Evolutionary conservation across 2,888 invertebrate species (phyloP), one percentile per base, ranked within the genome.

Genomic region (Diachrysia chrysitis): DNA sequence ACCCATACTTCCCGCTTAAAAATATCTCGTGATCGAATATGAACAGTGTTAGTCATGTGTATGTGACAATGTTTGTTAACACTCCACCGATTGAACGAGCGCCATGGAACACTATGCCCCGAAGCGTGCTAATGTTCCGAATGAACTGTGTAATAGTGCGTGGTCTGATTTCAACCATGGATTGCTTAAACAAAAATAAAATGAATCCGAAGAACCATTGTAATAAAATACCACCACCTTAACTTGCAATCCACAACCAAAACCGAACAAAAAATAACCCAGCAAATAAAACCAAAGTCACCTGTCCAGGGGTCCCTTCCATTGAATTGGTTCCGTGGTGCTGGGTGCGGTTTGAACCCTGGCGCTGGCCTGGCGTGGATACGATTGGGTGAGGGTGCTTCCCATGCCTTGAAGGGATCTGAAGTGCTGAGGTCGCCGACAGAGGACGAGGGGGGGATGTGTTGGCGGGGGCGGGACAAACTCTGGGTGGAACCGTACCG

Each of bases 291-390:
- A 92, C 92, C 90, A 84, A 93, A 95, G 87, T 95, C 96, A 95
- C 95, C 95, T 95, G 92, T 90, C 96, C 96, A 96, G 69, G 96
- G 96, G 87, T 96, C 96, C 88, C 93, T 93, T 85, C 96, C 95
- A 84, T 92, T 92, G 82, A 92, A 90, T 83, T 92, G 93, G 81
- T 87, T 89, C 78, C 95, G 88, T 71, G 94, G 93, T 73, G 92
- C 93, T 66, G 92, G 94, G 82, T 92, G 91, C 55, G 91, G 93
- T 78, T 86, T 90, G 87, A 92, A 89, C 56, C 87, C 87, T 14
- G 85, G 82, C 56, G 81, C 83, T 85, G 88, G 92, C 87, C 64
- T 79, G 64, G 54, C 68, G 66, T 67, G 80, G 81, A 57, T 78
- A 72, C 69, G 76, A 64, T 58, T 64, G 37, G 82, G 70, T 48